phyloP scores from a whole-genome alignment of 2,888 invertebrate genomes.

The Drosophila atroscutellata region DNA sequence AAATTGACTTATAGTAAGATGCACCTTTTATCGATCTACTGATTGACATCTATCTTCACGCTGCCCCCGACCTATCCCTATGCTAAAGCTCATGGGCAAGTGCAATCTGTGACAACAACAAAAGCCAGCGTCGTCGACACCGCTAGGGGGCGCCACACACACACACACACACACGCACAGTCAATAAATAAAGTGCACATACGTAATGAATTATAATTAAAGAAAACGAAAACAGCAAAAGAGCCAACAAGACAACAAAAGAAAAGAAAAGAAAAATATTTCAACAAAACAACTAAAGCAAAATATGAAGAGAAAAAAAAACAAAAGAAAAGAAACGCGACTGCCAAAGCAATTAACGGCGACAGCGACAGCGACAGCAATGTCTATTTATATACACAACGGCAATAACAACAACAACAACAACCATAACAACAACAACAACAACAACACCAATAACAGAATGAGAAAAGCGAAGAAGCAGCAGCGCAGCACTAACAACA shows the following conservation, averaged over 20 bases:
- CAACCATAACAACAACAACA: constrained; percentile 23
- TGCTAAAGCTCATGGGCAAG: constrained; percentile 59
- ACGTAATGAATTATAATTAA: constrained; percentile 75
- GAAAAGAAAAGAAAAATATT: constrained; percentile 7
- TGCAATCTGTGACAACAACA: constrained; percentile 41
- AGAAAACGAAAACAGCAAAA: constrained; percentile 56
- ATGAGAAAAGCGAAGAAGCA: constrained; percentile 3
- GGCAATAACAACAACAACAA: constrained; percentile 28
- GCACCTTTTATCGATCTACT: constrained; percentile 20
- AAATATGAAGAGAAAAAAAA: background rate
- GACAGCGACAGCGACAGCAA: constrained; percentile 32
- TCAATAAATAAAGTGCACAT: constrained; percentile 63
- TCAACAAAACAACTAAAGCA: constrained; percentile 5
- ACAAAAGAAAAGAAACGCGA: constrained; percentile 19
- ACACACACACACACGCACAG: constrained; percentile 7
- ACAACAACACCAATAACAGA: constrained; percentile 14
- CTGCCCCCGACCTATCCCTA: constrained; percentile 67
- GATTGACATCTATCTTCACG: constrained; percentile 15
- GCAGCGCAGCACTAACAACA: constrained; percentile 20
- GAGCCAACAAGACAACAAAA: constrained; percentile 5
- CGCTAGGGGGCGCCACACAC: constrained; percentile 44
- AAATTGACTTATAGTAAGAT: background rate
- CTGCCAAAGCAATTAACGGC: constrained; percentile 56
- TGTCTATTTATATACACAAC: constrained; percentile 62
- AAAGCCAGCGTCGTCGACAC: constrained; percentile 7